Conservation (phyloP, 2,888 invertebrate species). For the Chamaedrilus cognettii region DNA sequence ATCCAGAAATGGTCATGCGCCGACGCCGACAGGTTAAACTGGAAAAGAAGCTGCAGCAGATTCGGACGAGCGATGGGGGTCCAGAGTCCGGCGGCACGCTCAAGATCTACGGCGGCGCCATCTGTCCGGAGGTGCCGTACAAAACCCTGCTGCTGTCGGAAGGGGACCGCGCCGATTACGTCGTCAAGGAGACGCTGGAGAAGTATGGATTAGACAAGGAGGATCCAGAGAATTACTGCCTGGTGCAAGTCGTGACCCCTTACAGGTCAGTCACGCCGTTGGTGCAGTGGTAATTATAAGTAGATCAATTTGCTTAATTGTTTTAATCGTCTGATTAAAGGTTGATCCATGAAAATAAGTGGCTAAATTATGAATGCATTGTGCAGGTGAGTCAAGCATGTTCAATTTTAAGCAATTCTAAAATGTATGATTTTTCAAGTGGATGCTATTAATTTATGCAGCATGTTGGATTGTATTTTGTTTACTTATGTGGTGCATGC, state of each 20-base stretch:
- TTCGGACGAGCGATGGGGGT: constrained; percentile 85
- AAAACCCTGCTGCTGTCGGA: constrained; percentile 94
- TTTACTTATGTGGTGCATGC: too few species aligned
- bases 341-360: too few species aligned
- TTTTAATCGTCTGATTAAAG: too few species aligned
- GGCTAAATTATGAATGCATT: too few species aligned
- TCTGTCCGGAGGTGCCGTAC: constrained; percentile 96
- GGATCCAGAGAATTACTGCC: constrained; percentile 88
- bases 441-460: too few species aligned
- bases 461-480: too few species aligned
- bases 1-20: constrained; percentile 99
- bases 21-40: constrained; percentile 93
- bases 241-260: constrained; percentile 78
- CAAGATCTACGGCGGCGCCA: constrained; percentile 91
- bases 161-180: constrained; percentile 86
- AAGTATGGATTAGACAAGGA: constrained; percentile 93
- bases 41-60: constrained; percentile 94
- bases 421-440: too few species aligned
- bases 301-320: too few species aligned
- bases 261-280: too few species aligned
- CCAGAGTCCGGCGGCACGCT: constrained; percentile 75
- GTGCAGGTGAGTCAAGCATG: too few species aligned
- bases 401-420: too few species aligned
- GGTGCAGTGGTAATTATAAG: too few species aligned
- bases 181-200: constrained; percentile 93